Conservation (phyloP, 2,888 invertebrate species). For the Drosophila yooni region DNA sequence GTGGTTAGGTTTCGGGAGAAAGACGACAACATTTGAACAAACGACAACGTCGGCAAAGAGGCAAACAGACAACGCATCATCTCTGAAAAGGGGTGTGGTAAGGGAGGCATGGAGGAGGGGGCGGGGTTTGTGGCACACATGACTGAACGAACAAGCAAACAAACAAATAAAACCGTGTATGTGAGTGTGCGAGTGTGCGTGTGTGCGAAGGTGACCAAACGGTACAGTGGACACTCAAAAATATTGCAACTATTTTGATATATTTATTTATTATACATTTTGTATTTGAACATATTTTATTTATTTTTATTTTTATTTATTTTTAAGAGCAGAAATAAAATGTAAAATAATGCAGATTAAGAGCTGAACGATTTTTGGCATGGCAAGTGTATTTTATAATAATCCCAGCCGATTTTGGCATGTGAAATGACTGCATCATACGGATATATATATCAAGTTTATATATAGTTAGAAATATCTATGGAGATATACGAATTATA, state of each 20-base stretch:
- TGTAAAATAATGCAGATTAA: too few relatives aligned
- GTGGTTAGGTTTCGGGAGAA: slow-evolving; percentile 21
- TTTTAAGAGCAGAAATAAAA: too few relatives aligned
- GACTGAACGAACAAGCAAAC: slow-evolving; percentile 74
- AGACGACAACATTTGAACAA: slow-evolving; percentile 66
- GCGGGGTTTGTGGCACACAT: slow-evolving; percentile 54
- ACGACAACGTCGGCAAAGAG: slow-evolving; percentile 52
- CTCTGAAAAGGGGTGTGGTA: background rate
- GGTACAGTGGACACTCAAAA: slow-evolving; percentile 8
- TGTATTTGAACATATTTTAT: too few relatives aligned
- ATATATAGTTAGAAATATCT: too few relatives aligned
- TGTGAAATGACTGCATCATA: too few relatives aligned
- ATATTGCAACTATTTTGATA: background rate
- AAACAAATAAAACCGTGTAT: slow-evolving; percentile 64
- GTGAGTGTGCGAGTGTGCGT: slow-evolving; percentile 21
- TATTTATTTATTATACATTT: background rate
- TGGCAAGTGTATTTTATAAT: too few relatives aligned
- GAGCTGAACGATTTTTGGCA: too few relatives aligned
- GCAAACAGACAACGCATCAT: slow-evolving; percentile 64
- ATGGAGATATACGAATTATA: too few relatives aligned
- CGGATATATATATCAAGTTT: too few relatives aligned
- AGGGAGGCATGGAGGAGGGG: too few relatives aligned
- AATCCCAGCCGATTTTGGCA: too few relatives aligned
- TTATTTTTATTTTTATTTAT: too few relatives aligned
- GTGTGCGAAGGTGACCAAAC: slow-evolving; percentile 76